Base-by-base conservation (phyloP, 2,797 vertebrate genomes). In the Anabas testudineus region DNA sequence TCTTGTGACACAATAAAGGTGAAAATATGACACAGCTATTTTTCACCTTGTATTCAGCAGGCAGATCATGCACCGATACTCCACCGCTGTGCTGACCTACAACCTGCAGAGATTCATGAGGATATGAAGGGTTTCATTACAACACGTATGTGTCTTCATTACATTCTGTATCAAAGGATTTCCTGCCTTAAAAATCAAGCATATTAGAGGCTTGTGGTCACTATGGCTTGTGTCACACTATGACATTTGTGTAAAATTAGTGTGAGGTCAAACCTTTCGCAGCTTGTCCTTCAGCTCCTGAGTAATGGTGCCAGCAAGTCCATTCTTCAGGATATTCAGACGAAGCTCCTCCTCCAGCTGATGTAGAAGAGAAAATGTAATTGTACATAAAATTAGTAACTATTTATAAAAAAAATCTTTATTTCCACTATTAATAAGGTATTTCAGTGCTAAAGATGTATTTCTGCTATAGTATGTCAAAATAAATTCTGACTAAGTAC, bases 21-120 rank as follows among this genome's bases (percentile, higher is more conserved):
- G 1, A 76, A n/a, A n/a, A 56, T 18, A 42, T 10, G 10, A 52
- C 15, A 48, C 19, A 34, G 7, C 13, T 36, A 12, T 10, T 36
- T 43, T 85, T 92, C n/a, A 97, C 97, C 95, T 97, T 94, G 88
- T 95, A 98, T 67, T 95, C 92, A 22, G 65, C 43, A 37, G 95
- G 94, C 10, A 98, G 87, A 55, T 92, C 88, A 6, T 95, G 95
- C 62, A 96, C 87, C 3, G 91, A 90, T 48, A 97, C 82, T 62
- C 95, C 95, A 28, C 89, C 89, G 10, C 82, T 86, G 60, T 80
- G 88, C 70, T 92, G 90, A 57, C 89, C 76, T 2, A 96, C 91
- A 53, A 94, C 91, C 95, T 95, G 81, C 48, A 86, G 78, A 74
- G 71, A 39, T 22, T 45, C 15, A 42, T 16, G 10, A 30, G 74